Evolutionary conservation across 1,140 invertebrate species (phyloP).

Genomic region (Yoshiicerus persimilis): DNA sequence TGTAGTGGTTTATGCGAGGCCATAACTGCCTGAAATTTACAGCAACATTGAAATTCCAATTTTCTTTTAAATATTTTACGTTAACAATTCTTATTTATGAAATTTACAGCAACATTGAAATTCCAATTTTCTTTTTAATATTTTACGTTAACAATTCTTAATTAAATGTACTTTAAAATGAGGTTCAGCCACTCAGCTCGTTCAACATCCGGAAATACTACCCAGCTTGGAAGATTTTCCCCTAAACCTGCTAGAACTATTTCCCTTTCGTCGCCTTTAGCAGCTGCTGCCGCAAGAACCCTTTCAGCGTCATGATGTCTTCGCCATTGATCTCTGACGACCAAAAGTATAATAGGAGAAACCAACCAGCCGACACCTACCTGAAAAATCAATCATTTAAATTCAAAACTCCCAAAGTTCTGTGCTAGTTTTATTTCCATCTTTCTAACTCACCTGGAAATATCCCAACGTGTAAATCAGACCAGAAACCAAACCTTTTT

Average conservation of each 20-base stretch:
- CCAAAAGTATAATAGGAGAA: slow-evolving; percentile 74
- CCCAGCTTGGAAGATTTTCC: slow-evolving; percentile 89
- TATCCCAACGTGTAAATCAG: slow-evolving; percentile 47
- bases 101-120: slow-evolving; percentile 56
- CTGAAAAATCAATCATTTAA: slow-evolving; percentile 53
- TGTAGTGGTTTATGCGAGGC: slow-evolving; percentile 93
- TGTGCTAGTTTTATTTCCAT: neutral
- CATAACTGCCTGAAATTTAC: slow-evolving; percentile 82
- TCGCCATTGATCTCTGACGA: slow-evolving; percentile 75
- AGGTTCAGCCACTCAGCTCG: slow-evolving; percentile 88
- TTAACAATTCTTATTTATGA: slow-evolving; percentile 54
- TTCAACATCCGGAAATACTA: slow-evolving; percentile 92
- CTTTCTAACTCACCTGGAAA: slow-evolving; percentile 36
- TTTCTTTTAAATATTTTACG: too few species aligned
- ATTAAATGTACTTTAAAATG: slow-evolving; percentile 41
- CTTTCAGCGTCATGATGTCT: slow-evolving; percentile 73
- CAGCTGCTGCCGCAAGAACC: slow-evolving; percentile 75
- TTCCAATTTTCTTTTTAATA: neutral
- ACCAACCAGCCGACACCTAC: slow-evolving; percentile 85
- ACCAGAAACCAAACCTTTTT: slow-evolving; percentile 43
- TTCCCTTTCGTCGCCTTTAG: slow-evolving; percentile 78
- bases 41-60: neutral
- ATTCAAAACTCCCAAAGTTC: too few species aligned
- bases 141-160: too few species aligned
- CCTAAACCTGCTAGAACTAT: slow-evolving; percentile 75